phyloP scores from a whole-genome alignment of 2,888 invertebrate species.

The Spisula subtruncata region DNA sequence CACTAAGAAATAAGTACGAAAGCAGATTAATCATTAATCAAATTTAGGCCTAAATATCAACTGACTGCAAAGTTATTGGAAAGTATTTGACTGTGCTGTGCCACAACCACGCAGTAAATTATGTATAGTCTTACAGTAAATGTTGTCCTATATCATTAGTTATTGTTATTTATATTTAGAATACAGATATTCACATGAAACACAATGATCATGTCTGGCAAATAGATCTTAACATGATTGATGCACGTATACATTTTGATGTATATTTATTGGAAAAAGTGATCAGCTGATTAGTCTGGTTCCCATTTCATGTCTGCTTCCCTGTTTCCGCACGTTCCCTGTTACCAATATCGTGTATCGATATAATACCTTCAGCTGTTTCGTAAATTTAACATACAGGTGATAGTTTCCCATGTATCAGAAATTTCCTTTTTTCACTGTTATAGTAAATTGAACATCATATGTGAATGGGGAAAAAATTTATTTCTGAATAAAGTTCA shows the following conservation, averaged over 20 bases:
- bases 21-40: too few species aligned
- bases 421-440: background rate
- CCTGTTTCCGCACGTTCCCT: conserved; percentile 1
- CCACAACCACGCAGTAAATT: too few species aligned
- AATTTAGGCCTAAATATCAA: too few species aligned
- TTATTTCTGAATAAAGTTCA: background rate
- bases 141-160: background rate
- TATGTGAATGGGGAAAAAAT: background rate
- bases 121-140: background rate
- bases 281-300: background rate
- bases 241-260: background rate
- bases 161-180: background rate
- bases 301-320: background rate
- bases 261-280: conserved; percentile 4
- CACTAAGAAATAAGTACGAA: too few species aligned
- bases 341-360: background rate
- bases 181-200: background rate
- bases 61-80: too few species aligned
- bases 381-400: background rate
- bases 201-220: background rate
- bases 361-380: background rate
- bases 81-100: too few species aligned
- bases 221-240: background rate
- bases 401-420: background rate
- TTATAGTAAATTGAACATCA: background rate